Percentiles rank a stretch among this genome's conserved stretches.
Conservation (phyloP, 2,797 vertebrate genomes). For the Agapornis canus region DNA sequence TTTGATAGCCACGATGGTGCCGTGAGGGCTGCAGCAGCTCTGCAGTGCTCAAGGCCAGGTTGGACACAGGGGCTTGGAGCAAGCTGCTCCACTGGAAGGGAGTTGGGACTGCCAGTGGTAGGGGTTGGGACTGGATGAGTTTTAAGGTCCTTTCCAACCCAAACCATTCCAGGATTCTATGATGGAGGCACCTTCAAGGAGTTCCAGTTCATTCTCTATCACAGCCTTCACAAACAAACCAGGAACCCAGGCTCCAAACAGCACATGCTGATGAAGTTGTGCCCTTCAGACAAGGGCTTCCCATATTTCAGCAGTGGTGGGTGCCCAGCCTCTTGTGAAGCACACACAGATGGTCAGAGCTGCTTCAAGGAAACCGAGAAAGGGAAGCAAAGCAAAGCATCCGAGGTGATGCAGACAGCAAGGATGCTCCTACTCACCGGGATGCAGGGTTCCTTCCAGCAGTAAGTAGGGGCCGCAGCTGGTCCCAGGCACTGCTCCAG, state of each 20-base stretch:
- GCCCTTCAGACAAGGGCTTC: not conserved
- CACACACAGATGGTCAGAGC: fast-evolving
- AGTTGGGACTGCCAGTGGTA: too few species aligned
- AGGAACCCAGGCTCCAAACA: fast-evolving
- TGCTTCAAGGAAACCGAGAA: not conserved
- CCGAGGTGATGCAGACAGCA: too few species aligned
- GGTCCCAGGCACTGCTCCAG: not conserved
- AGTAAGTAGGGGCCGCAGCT: fast-evolving
- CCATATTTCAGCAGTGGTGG: fast-evolving
- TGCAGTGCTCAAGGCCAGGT: not conserved
- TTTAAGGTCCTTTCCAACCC: not conserved
- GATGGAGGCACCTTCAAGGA: not conserved
- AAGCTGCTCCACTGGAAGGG: not conserved
- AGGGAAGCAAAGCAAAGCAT: not conserved
- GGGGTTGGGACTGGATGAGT: not conserved
- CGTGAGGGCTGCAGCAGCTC: not conserved
- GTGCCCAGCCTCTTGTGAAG: not conserved
- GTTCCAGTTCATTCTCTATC: not conserved
- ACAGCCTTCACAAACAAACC: not conserved
- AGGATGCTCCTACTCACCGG: fast-evolving
- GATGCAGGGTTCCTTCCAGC: not conserved
- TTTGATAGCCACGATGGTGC: not conserved
- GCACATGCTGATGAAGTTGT: fast-evolving
- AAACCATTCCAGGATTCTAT: not conserved
- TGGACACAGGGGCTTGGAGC: not conserved